Evolutionary conservation across 2,888 invertebrate species (phyloP), one percentile per base, ranked within the genome.

Genomic region (Sarcophaga carnaria): DNA sequence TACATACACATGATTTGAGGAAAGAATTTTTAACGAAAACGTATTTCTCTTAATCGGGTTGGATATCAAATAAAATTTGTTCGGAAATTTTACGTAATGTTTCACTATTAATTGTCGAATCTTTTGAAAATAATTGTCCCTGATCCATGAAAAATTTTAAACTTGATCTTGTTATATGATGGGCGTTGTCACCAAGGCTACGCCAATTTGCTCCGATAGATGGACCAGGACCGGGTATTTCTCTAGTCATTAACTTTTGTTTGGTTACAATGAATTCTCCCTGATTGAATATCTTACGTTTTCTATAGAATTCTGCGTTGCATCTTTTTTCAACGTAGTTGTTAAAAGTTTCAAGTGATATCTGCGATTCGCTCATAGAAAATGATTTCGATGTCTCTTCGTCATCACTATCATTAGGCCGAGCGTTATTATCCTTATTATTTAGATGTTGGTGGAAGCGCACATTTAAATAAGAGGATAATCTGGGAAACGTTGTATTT

Each of bases 401-500:
- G 3, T 64, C 22, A 10, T 47, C n/a, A 37, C 47, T 11, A 37
- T 1, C 54, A 14, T 54, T 14, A 49, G 3, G 8, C 6, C 59
- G 22, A n/a, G 22, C 27, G 2, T 14, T 27, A 60, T 78, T 77
- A 4, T 59, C 69, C n/a, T 47, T 10, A 37, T 37, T 47, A 37
- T 81, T 59, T 3, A 85, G 17, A 12, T 20, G 22, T 59, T 66
- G 49, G 59, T 80, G 63, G 11, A 85, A 67, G n/a, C 70, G 79
- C 63, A 8, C 25, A 6, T 69, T 81, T 60, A 88, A 70, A 12
- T 75, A 20, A 3, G 74, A 60, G 2, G 87, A 78, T 14, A 78
- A 45, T 45, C 85, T 66, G 10, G 88, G 88, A 75, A 20, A 90
- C 59, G 89, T 89, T 10, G 89, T 90, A 12, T 89, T 88, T 0